Evolutionary conservation across 2,113 vertebrate genomes (phyloP), one percentile per base, ranked within the genome.

Genomic region (Megaceryle maxima): DNA sequence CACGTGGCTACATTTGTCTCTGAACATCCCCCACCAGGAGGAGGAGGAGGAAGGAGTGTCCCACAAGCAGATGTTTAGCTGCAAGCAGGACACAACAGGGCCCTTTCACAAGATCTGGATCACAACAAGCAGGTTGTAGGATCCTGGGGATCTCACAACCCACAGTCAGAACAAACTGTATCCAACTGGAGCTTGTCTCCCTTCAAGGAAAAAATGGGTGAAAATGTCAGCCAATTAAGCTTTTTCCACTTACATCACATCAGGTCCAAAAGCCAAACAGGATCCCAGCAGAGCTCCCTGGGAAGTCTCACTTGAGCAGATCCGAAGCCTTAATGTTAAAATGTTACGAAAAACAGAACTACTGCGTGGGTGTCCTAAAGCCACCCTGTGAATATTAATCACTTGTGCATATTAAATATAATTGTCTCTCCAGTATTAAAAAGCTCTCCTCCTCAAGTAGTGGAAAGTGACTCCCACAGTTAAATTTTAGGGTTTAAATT

Each of bases 161-260:
- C 75, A 82, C 88, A 48, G 70, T 7, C 53, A 73, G 94, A 94
- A 96, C 68, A 84, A 85, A 59, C 55, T 90, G 93, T 85, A 87
- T 77, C 70, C 78, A 55, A 74, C 6, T 8, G 0, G 63, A 48
- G 76, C 33, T 51, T n/a, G 64, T 8, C 51, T 81, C 69, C 48
- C 66, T 87, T 72, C 16, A 33, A 55, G 87, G 72, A 87, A 80
- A 80, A 89, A 95, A 91, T 1, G 79, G 96, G 87, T 91, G 87
- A 92, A 95, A 95, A 97, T 86, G 88, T 83, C 95, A 96, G 74
- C 92, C 94, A 95, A 92, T 91, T 59, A 80, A 89, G 81, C 74
- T 83, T 75, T 77, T 83, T 41, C 93, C 89, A 91, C 93, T 84
- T 77, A 94, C 94, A 80, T 13, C 69, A 74, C 41, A 35, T 35